Percentiles rank a stretch among this genome's conserved stretches.
Conservation (phyloP, 2,888 invertebrate species). For the Meghimatium bilineatum region DNA sequence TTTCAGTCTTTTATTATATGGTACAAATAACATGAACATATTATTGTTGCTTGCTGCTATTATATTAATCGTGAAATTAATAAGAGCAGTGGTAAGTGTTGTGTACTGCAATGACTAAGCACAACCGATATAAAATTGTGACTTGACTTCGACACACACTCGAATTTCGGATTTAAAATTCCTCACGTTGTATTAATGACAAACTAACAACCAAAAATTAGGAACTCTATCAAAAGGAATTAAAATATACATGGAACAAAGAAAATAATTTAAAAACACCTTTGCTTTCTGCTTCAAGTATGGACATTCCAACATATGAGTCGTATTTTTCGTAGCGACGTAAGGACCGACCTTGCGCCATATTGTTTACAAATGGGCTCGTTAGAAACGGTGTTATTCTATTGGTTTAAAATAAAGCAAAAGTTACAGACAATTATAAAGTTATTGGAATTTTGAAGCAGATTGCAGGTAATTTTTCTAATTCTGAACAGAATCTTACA, state of each 20-base stretch:
- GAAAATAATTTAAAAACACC: neutral
- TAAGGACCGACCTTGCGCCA: slow-evolving; percentile 51
- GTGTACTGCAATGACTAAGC: neutral
- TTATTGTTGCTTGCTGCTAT: too few relatives aligned
- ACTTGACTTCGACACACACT: too few relatives aligned
- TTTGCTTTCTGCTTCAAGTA: neutral
- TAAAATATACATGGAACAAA: neutral
- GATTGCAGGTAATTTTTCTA: too few relatives aligned
- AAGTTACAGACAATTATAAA: too few relatives aligned
- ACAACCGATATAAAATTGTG: neutral
- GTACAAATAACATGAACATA: too few relatives aligned
- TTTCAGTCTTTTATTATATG: too few relatives aligned
- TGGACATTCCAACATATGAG: slow-evolving; percentile 27
- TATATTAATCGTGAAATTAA: too few relatives aligned
- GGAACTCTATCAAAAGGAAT: too few relatives aligned
- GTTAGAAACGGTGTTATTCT: neutral
- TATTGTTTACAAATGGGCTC: slow-evolving; percentile 50
- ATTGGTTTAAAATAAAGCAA: neutral
- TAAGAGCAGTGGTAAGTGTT: too few relatives aligned
- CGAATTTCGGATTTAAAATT: too few relatives aligned
- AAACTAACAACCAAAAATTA: neutral
- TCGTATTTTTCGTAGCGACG: slow-evolving; percentile 52
- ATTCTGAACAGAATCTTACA: too few relatives aligned
- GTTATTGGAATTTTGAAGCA: too few relatives aligned
- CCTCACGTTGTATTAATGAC: neutral